Conservation (phyloP, 2,888 invertebrate genomes). For the Ferdinandea cuprea region DNA sequence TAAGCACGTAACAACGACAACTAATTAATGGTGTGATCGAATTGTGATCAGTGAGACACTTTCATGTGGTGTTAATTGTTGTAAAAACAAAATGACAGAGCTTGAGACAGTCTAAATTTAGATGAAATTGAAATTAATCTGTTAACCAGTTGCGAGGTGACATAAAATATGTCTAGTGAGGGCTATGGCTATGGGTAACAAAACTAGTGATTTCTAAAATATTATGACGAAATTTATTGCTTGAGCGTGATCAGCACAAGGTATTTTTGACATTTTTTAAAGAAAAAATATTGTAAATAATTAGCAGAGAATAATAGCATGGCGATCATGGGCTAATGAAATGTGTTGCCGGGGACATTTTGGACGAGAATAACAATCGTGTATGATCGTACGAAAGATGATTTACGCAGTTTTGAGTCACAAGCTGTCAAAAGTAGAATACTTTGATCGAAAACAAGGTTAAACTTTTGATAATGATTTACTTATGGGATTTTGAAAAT, state of each 20-base stretch:
- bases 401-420: conserved; percentile 16
- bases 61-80: conserved; percentile 40
- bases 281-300: conserved; percentile 18
- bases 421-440: not conserved
- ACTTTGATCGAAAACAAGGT: conserved; percentile 7
- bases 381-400: not conserved
- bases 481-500: no score
- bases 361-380: not conserved
- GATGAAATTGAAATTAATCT: conserved; percentile 17
- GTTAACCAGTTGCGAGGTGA: conserved; percentile 8
- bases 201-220: conserved; percentile 29
- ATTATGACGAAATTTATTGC: conserved; percentile 45
- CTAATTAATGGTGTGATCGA: conserved; percentile 68
- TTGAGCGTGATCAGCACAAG: conserved; percentile 15
- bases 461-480: no score
- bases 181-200: not conserved
- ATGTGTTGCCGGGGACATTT: conserved; percentile 40
- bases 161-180: not conserved
- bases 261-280: not conserved
- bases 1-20: conserved; percentile 35
- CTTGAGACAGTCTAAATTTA: conserved; percentile 14
- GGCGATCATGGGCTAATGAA: conserved; percentile 18
- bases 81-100: not conserved
- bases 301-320: conserved; percentile 31
- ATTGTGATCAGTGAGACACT: conserved; percentile 46